Evolutionary conservation across 2,113 vertebrate species (phyloP).

Genomic region (Scolopax mira): DNA sequence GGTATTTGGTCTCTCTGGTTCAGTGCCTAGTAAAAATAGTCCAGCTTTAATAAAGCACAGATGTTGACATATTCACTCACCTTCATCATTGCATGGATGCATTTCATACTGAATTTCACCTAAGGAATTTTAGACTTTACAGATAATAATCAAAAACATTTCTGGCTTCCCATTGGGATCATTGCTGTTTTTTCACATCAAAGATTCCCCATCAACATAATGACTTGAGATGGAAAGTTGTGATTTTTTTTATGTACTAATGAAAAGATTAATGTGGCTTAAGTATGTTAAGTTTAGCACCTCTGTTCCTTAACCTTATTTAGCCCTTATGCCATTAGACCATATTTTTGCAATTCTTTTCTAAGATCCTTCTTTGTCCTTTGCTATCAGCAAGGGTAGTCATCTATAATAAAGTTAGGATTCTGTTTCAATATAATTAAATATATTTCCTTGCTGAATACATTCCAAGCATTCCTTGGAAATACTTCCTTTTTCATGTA

Average conservation of each 20-base stretch:
- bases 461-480: slow-evolving; percentile 75
- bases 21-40: slow-evolving; percentile 78
- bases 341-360: slow-evolving; percentile 53
- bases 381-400: slow-evolving; percentile 21
- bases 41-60: slow-evolving; percentile 78
- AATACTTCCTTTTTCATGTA: slow-evolving; percentile 62
- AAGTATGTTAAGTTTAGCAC: slow-evolving; percentile 31
- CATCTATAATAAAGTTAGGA: slow-evolving; percentile 67
- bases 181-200: slow-evolving; percentile 75
- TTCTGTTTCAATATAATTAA: slow-evolving; percentile 77
- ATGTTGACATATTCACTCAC: slow-evolving; percentile 78
- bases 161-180: slow-evolving; percentile 77
- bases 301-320: slow-evolving; percentile 45
- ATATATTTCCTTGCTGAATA: slow-evolving; percentile 63
- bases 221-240: slow-evolving; percentile 50
- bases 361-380: slow-evolving; percentile 26
- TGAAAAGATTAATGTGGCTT: slow-evolving; percentile 55
- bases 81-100: slow-evolving; percentile 75
- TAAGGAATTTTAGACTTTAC: slow-evolving; percentile 82
- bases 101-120: slow-evolving; percentile 83
- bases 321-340: not conserved
- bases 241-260: slow-evolving; percentile 37
- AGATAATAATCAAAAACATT: slow-evolving; percentile 83
- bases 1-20: slow-evolving; percentile 80
- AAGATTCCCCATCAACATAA: slow-evolving; percentile 64